These are phyloP conservation scores for Scolopax rusticola DNA, from an alignment of 2,797 vertebrate species.

Conservation along the genomic window DNA sequence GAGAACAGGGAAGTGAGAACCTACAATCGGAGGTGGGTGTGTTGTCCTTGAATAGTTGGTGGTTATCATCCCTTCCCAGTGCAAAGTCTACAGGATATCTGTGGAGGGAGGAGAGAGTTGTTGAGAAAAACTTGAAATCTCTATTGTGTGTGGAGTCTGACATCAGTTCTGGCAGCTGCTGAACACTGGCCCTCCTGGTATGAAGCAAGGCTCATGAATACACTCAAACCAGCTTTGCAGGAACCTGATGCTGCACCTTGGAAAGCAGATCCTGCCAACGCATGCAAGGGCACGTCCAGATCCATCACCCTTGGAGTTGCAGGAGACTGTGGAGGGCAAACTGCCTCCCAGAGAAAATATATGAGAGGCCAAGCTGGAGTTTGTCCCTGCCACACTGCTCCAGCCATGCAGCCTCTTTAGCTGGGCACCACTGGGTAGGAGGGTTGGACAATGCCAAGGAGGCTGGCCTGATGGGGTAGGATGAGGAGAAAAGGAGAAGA, in stretches of 20 bases:
- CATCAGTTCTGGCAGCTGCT: slow-evolving; percentile 26
- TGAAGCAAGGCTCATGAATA: not conserved
- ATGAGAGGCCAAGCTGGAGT: not conserved
- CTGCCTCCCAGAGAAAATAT: not conserved
- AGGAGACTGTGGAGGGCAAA: not conserved
- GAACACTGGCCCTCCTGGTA: not conserved
- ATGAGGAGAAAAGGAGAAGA: not conserved
- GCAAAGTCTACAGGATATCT: not conserved
- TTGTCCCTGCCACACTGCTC: not conserved
- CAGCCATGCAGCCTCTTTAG: too few relatives aligned
- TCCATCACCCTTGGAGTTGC: not conserved
- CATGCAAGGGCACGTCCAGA: not conserved
- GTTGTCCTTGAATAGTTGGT: not conserved
- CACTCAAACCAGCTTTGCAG: slow-evolving; percentile 28
- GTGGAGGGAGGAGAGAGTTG: not conserved
- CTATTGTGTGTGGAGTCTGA: not conserved
- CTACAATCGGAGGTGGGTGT: not conserved
- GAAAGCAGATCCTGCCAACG: not conserved
- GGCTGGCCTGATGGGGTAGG: not conserved
- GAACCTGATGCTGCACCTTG: not conserved
- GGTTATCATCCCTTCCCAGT: fast-evolving
- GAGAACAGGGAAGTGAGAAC: slow-evolving; percentile 5
- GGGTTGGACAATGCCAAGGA: not conserved
- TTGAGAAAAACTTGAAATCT: not conserved
- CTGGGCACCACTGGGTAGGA: not conserved